Base-by-base conservation (phyloP, 64 coral and sea anemone species). In the Montipora sp. region DNA sequence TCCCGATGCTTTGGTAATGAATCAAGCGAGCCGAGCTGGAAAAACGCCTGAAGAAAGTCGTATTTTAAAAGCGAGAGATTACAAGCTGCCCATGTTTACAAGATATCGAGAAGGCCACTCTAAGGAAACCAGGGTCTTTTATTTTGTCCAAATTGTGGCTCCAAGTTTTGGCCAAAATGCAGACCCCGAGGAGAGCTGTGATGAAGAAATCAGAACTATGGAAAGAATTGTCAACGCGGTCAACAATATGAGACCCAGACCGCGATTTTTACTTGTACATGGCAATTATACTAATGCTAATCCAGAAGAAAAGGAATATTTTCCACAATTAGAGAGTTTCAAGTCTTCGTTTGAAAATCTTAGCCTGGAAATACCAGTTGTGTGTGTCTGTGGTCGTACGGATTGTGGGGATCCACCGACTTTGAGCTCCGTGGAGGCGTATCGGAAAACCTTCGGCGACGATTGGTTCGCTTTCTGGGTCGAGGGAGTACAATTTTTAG, bases 391-490 rank as follows among this genome's bases (percentile, higher is more conserved):
- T 79, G 95, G 95, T 23, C 70, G 1, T 4, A 84, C 81, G 18
- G 95, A 96, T 51, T 90, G 92, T 44, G 95, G 88, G 0, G 47
- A 77, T 7, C 90, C 94, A 73, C 92, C 92, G 8, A 78, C 57
- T n/a, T 73, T 73, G 23, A 77, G 15, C 3, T 57, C 15, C 75
- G 48, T 98, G 8, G 95, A 98, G 44, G 66, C 92, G 8, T 98
- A 98, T 86, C 84, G 92, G 36, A 86, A 23, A 83, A 94, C 87
- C 11, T 98, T 98, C 50, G 95, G 95, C 18, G 95, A 98, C 9
- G 95, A 98, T 59, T 98, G 95, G 95, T 98, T 98, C 47, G 89
- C 84, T 2, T 98, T 98, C 55, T 98, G 95, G 95, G 91, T 98
- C 18, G 95, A 98, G 75, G 95, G 95, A 21, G 93, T 98, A n/a